Evolutionary conservation across 2,888 invertebrate genomes (phyloP).

Genomic region (Lordiphosa andalusiaca): DNA sequence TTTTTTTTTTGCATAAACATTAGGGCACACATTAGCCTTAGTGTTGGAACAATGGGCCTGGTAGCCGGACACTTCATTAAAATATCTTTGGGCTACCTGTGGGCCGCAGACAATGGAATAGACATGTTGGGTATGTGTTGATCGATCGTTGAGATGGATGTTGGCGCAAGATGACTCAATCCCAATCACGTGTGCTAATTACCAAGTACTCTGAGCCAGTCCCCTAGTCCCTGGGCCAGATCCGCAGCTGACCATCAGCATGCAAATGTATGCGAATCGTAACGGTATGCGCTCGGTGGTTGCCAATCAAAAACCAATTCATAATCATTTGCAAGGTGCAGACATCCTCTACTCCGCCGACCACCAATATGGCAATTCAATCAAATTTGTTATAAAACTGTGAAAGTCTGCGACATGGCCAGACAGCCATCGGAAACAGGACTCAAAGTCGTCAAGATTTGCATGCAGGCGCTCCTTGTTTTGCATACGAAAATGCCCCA

Average conservation of each 20-base stretch:
- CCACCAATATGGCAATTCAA: slow-evolving; percentile 52
- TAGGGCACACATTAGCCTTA: slow-evolving; percentile 52
- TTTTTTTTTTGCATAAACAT: slow-evolving; percentile 60
- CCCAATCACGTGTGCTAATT: slow-evolving; percentile 61
- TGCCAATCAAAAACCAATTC: slow-evolving; percentile 79
- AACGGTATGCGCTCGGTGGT: slow-evolving; percentile 51
- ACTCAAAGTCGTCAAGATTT: slow-evolving; percentile 53
- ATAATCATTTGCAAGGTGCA: slow-evolving; percentile 78
- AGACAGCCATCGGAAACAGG: slow-evolving; percentile 71
- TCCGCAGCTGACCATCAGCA: slow-evolving; percentile 27
- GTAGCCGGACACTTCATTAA: slow-evolving; percentile 62
- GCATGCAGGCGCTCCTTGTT: slow-evolving; percentile 44
- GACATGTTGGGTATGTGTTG: slow-evolving; percentile 12
- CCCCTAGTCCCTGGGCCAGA: neutral
- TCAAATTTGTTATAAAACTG: slow-evolving; percentile 78
- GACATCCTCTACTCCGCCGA: slow-evolving; percentile 32
- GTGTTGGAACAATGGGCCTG: neutral
- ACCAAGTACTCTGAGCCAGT: slow-evolving; percentile 28
- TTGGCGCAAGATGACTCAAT: slow-evolving; percentile 61
- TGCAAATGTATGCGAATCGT: slow-evolving; percentile 27
- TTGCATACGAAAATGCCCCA: slow-evolving; percentile 59
- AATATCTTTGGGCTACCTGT: slow-evolving; percentile 60
- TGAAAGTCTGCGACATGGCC: slow-evolving; percentile 62
- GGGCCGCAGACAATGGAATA: slow-evolving; percentile 23
- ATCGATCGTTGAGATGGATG: slow-evolving; percentile 23